Percentiles rank a stretch among this genome's conserved stretches.
Evolutionary conservation across 2,888 invertebrate genomes (phyloP).

Genomic region (Hirtodrosophila duncani): DNA sequence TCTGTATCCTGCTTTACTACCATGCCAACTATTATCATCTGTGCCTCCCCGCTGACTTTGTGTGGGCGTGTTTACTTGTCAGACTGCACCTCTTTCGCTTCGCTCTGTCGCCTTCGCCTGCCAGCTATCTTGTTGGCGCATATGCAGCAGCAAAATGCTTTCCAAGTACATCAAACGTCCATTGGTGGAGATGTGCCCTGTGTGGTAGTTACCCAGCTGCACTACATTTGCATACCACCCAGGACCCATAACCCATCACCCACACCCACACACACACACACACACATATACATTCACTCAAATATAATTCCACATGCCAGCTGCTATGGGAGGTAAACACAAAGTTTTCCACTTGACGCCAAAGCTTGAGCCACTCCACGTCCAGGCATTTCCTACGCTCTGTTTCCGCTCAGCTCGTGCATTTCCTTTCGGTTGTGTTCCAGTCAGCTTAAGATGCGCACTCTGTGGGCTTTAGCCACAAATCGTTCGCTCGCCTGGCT

Average conservation of each 20-base stretch:
- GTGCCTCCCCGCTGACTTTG: too few species aligned
- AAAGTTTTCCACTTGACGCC: conserved; percentile 51
- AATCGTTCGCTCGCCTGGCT: conserved; percentile 52
- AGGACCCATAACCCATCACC: not conserved
- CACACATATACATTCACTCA: conserved; percentile 10
- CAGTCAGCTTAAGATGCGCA: conserved; percentile 41
- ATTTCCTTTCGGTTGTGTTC: conserved; percentile 41
- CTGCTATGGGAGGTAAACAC: conserved; percentile 33
- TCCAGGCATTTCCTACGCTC: conserved; percentile 46
- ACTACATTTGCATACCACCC: conserved; percentile 29
- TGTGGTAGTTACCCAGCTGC: conserved; percentile 16
- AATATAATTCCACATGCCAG: conserved; percentile 8
- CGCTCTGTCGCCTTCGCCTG: conserved; percentile 11
- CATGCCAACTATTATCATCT: not conserved
- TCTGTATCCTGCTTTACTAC: conserved; percentile 24
- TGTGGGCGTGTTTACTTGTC: conserved; percentile 37
- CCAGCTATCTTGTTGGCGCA: conserved; percentile 53
- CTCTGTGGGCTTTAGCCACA: conserved; percentile 47
- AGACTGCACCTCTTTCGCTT: conserved; percentile 1
- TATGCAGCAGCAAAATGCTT: conserved; percentile 43
- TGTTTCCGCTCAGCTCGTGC: conserved; percentile 54
- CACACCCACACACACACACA: not conserved
- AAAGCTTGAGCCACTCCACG: conserved; percentile 25
- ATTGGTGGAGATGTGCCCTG: conserved; percentile 36
- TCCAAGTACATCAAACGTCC: conserved; percentile 64